A percentile compares a stretch with the other conserved stretches of the same genome.
These are phyloP conservation scores for Neosilurus mollespiculum DNA, from an alignment of 2,797 vertebrate genomes.

Conservation along the genomic window DNA sequence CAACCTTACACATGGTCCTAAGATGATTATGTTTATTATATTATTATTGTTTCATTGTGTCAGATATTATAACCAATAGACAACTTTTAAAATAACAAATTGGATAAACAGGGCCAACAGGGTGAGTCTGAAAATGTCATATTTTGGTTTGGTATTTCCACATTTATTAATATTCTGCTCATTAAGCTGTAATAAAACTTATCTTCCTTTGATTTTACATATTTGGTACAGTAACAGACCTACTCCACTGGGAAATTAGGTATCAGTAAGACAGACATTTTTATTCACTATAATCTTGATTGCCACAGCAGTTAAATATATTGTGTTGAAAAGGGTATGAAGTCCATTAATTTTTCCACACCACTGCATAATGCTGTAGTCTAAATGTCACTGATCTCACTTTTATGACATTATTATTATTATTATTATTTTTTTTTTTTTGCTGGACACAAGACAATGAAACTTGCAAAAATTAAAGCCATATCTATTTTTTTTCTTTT, in stretches of 20 bases:
- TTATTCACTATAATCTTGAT: not conserved
- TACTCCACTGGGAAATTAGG: not conserved
- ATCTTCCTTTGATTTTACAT: not conserved
- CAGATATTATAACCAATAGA: conserved; percentile 13
- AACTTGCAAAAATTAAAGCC: not conserved
- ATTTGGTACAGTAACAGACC: not conserved
- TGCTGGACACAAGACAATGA: not conserved
- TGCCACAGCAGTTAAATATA: conserved; percentile 1
- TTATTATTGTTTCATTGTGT: conserved; percentile 12
- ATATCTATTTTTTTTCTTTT: no score
- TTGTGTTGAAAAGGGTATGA: not conserved
- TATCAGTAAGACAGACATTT: conserved; percentile 4
- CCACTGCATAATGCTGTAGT: not conserved
- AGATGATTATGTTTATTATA: not conserved
- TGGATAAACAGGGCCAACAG: not conserved
- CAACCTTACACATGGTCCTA: not conserved
- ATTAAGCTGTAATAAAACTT: not conserved
- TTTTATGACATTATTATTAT: not conserved
- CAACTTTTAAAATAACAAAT: not conserved
- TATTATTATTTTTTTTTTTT: no score
- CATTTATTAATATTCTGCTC: not conserved
- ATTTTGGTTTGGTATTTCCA: conserved; percentile 1
- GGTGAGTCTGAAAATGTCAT: not conserved
- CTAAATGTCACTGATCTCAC: not conserved
- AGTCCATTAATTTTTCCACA: not conserved